Evolutionary conservation across 2,797 vertebrate genomes (phyloP).

Genomic region (Pseudochaenichthys georgianus): DNA sequence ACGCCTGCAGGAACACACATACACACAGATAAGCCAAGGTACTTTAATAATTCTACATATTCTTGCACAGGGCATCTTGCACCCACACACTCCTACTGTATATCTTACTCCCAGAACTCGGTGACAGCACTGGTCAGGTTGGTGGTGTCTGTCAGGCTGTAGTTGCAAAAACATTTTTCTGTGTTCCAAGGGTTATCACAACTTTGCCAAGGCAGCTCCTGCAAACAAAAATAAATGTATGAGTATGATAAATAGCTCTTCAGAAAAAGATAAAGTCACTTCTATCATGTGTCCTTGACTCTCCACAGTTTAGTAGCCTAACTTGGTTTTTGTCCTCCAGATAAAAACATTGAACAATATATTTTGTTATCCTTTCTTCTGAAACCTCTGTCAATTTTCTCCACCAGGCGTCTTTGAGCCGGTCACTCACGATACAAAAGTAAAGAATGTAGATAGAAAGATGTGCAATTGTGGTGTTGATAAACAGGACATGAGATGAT

Average conservation of each 20-base stretch:
- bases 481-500: not conserved
- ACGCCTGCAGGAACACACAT: slow-evolving; percentile 76
- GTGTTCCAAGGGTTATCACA: slow-evolving; percentile 94
- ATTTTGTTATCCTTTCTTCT: not conserved
- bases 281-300: slow-evolving; percentile 4
- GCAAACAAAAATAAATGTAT: slow-evolving; percentile 11
- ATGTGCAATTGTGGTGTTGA: not conserved
- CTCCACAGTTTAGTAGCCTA: slow-evolving; percentile 25
- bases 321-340: slow-evolving; percentile 18
- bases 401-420: slow-evolving; percentile 24
- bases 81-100: not conserved
- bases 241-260: not conserved
- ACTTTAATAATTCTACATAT: slow-evolving; percentile 4
- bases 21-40: slow-evolving; percentile 1
- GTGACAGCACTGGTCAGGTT: slow-evolving; percentile 93
- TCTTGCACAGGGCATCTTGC: not conserved
- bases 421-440: slow-evolving; percentile 1
- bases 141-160: slow-evolving; percentile 90
- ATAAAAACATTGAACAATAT: slow-evolving; percentile 18
- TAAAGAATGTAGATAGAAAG: not conserved
- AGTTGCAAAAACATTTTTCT: slow-evolving; percentile 91
- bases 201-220: slow-evolving; percentile 93
- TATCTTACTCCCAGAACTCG: slow-evolving; percentile 93
- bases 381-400: slow-evolving; percentile 42
- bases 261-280: not conserved